Percentiles rank a stretch among this genome's conserved stretches.
Evolutionary conservation across 2,113 vertebrate genomes (phyloP).

Genomic region (Nettapus auritus): DNA sequence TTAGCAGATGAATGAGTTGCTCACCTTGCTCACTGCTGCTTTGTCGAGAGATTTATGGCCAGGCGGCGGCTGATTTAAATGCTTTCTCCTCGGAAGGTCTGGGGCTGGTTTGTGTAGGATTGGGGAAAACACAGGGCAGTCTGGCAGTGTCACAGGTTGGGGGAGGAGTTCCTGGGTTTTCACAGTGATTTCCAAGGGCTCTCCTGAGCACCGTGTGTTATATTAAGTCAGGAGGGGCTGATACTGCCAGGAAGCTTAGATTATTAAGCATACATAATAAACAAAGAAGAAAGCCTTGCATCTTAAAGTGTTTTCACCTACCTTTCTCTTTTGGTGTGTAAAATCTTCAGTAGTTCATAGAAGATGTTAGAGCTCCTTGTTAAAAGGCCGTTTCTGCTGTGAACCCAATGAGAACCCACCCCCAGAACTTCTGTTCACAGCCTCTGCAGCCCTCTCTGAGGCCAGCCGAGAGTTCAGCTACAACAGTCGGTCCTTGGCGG

Average conservation of each 20-base stretch:
- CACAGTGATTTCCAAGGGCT: neutral
- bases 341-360: neutral
- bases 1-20: slow-evolving; percentile 67
- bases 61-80: slow-evolving; percentile 10
- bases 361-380: neutral
- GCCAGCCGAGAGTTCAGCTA: neutral
- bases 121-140: neutral
- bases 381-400: neutral
- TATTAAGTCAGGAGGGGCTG: neutral
- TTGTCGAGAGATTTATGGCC: slow-evolving; percentile 57
- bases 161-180: neutral
- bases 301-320: neutral
- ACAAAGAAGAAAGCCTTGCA: neutral
- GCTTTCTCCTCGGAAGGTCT: neutral
- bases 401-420: neutral
- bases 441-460: neutral
- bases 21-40: slow-evolving; percentile 49
- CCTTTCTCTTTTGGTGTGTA: neutral
- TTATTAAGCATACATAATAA: neutral
- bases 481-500: neutral
- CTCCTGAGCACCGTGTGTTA: neutral
- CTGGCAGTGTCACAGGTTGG: neutral
- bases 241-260: neutral
- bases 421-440: neutral
- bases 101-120: neutral